phyloP scores from a whole-genome alignment of 2,888 invertebrate species.

The Nowickia ferox region DNA sequence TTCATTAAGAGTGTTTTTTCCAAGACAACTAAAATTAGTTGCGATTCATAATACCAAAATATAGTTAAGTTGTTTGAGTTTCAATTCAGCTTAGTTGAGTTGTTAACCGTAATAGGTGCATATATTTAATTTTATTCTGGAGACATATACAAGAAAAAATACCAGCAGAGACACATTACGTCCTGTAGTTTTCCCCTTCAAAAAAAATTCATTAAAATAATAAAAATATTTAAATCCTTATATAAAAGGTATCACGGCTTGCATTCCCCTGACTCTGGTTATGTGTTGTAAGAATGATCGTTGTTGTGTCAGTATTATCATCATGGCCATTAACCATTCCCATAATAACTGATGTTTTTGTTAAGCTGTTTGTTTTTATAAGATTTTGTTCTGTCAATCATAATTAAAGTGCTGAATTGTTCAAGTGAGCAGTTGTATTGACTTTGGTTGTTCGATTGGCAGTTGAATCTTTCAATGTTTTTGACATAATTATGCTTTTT shows the following conservation, averaged over 20 bases:
- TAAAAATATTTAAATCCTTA: too few relatives aligned
- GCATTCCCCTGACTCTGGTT: not conserved
- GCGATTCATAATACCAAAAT: too few relatives aligned
- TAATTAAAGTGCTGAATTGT: constrained; percentile 47
- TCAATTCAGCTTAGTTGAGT: too few relatives aligned
- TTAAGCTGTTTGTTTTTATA: not conserved
- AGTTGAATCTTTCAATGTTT: not conserved
- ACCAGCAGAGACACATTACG: too few relatives aligned
- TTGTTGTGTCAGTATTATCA: constrained; percentile 26
- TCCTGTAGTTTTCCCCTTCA: too few relatives aligned
- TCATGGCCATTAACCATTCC: constrained; percentile 14
- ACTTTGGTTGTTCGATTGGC: constrained; percentile 7
- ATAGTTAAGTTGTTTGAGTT: too few relatives aligned
- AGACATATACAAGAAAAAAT: too few relatives aligned
- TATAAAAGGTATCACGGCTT: not conserved
- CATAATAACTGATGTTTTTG: constrained; percentile 18
- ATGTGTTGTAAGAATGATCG: constrained; percentile 18
- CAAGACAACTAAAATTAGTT: too few relatives aligned
- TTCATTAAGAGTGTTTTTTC: too few relatives aligned
- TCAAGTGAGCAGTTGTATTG: constrained; percentile 27
- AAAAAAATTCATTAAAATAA: too few relatives aligned
- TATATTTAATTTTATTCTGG: too few relatives aligned
- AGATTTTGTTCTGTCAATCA: constrained; percentile 42
- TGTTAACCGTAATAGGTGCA: too few relatives aligned
- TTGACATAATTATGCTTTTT: constrained; percentile 45